Conservation (phyloP, 2,113 vertebrate species). For the Zosterops lateralis region DNA sequence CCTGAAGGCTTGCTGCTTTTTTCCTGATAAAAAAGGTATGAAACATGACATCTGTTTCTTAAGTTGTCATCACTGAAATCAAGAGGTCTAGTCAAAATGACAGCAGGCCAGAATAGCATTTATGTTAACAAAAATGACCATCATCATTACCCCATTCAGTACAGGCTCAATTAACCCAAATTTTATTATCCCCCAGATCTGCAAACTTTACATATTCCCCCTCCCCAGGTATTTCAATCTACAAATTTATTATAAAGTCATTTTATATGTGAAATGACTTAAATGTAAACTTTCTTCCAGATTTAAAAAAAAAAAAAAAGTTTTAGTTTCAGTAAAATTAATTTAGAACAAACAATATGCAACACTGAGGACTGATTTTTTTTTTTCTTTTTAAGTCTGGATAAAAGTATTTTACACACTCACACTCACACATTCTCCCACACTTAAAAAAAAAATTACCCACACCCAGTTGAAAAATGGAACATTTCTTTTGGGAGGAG, state of each 20-base stretch:
- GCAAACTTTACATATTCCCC: conserved; percentile 25
- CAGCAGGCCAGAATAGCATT: conserved; percentile 69
- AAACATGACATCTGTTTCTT: conserved; percentile 77
- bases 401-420: conserved; percentile 2
- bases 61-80: conserved; percentile 69
- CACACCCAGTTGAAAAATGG: conserved; percentile 16
- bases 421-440: background rate
- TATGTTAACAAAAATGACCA: conserved; percentile 37
- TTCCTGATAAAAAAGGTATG: conserved; percentile 82
- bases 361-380: conserved; percentile 41
- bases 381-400: conserved; percentile 46
- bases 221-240: conserved; percentile 39
- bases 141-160: conserved; percentile 28
- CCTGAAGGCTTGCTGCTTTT: conserved; percentile 85
- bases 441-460: conserved; percentile 8
- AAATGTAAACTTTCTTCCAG: conserved; percentile 52
- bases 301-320: background rate
- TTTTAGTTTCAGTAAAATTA: conserved; percentile 53
- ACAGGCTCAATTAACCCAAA: conserved; percentile 55
- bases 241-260: conserved; percentile 22
- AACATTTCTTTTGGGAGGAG: conserved; percentile 60
- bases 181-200: conserved; percentile 39
- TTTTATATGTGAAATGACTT: conserved; percentile 18
- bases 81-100: conserved; percentile 71
- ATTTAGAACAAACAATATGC: conserved; percentile 53